phyloP scores from a whole-genome alignment of 2,888 invertebrate species.

The Iselma pallidipennis region DNA sequence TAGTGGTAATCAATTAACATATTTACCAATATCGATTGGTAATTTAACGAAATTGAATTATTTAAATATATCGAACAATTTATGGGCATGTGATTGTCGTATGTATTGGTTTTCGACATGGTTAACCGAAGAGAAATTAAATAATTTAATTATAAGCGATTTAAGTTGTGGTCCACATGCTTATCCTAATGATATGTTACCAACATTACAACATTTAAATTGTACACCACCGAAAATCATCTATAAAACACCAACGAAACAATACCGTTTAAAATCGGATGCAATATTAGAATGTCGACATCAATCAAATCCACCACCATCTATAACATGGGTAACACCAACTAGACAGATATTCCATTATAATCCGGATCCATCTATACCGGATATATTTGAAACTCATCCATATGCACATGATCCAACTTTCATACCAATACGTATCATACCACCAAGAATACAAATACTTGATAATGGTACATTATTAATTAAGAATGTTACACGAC shows the following conservation, averaged over 20 bases:
- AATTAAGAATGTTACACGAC: constrained; percentile 60
- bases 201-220: constrained; percentile 70
- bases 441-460: constrained; percentile 63
- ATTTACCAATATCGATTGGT: constrained; percentile 71
- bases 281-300: constrained; percentile 74
- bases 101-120: constrained; percentile 51
- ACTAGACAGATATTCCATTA: constrained; percentile 72
- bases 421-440: constrained; percentile 47
- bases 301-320: constrained; percentile 71
- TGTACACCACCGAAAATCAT: constrained; percentile 69
- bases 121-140: constrained; percentile 55
- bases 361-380: constrained; percentile 72
- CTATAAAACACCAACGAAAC: constrained; percentile 64
- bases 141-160: constrained; percentile 58
- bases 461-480: constrained; percentile 55
- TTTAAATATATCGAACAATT: constrained; percentile 73
- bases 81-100: constrained; percentile 85
- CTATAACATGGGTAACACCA: constrained; percentile 85
- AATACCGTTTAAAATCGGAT: constrained; percentile 67
- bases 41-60: constrained; percentile 65
- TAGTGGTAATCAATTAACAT: constrained; percentile 70
- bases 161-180: constrained; percentile 66
- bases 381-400: constrained; percentile 69
- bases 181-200: constrained; percentile 71
- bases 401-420: constrained; percentile 64